A percentile compares a stretch with the other conserved stretches of the same genome.
These are phyloP conservation scores for Zeugodacus cucurbitae DNA, from an alignment of 1,140 invertebrate species.

Conservation along the genomic window DNA sequence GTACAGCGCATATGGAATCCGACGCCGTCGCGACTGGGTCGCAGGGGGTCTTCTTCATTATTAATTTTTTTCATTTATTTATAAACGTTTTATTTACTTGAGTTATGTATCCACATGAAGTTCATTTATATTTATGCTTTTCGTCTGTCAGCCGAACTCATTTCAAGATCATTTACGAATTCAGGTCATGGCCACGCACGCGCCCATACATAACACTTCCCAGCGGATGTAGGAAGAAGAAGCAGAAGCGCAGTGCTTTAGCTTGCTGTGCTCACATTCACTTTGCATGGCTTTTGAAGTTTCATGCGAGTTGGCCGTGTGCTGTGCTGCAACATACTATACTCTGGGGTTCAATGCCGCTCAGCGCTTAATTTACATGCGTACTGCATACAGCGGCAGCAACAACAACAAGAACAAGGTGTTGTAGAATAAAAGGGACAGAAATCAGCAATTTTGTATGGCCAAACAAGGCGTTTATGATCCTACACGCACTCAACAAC, in stretches of 20 bases:
- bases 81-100: neutral
- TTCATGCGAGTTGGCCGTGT: neutral
- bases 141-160: neutral
- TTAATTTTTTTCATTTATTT: neutral
- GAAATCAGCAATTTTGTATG: neutral
- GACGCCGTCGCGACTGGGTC: neutral
- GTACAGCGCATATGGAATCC: neutral
- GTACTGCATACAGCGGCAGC: neutral
- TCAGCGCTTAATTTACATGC: neutral
- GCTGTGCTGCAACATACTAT: too few relatives aligned
- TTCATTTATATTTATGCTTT: neutral
- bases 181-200: neutral
- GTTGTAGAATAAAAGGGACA: neutral
- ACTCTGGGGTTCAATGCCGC: neutral
- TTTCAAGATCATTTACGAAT: neutral
- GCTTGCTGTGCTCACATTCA: neutral
- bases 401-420: neutral
- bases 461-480: neutral
- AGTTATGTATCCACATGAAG: neutral
- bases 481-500: neutral
- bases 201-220: neutral
- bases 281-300: neutral
- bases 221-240: neutral
- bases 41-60: neutral
- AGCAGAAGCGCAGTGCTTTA: neutral